Evolutionary conservation across 2,888 invertebrate genomes (phyloP), one percentile per base, ranked within the genome.

Genomic region (Nymphalis urticae): DNA sequence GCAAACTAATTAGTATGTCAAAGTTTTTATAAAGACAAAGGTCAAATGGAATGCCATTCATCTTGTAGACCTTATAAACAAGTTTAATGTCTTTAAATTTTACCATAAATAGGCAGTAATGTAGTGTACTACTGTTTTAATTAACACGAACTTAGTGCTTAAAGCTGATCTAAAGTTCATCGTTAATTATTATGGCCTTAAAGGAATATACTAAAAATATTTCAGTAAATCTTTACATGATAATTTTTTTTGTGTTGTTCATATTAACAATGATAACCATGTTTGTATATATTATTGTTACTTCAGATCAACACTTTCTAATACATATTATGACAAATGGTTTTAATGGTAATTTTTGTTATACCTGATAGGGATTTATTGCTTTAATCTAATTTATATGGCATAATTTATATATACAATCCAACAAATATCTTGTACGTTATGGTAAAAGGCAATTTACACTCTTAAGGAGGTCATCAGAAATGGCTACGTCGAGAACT

Each of bases 401-500:
- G 32, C 6, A 8, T 32, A 1, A 6, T 8, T 36, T 10, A 9
- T 9, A 42, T 10, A 6, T 10, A 42, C 13, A 42, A 42, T 13
- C 13, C 4, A 42, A 42, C 42, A 13, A 42, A 42, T 50, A 50
- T 10, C 19, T 10, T 58, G 19, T 42, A 64, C 56, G 42, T 72
- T 8, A 56, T 21, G 24, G 16, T 53, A 53, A 24, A 51, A 53
- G 70, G 42, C 13, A 13, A 42, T 2, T 13, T 13, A 13, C 13
- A 13, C 13, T 42, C 3, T 42, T 42, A 75, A 79, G 72, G 74
- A 75, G 73, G 74, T 78, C 80, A 79, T 63, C 71, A 69, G 67
- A 74, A 66, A 72, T 75, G 74, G 68, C 72, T 74, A 76, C 74
- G 75, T 75, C 69, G 64, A 66, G 48, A 72, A 66, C 61, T 72